These are phyloP conservation scores for Erpetoichthys calabaricus DNA, from an alignment of 2,797 vertebrate species.

Conservation along the genomic window DNA sequence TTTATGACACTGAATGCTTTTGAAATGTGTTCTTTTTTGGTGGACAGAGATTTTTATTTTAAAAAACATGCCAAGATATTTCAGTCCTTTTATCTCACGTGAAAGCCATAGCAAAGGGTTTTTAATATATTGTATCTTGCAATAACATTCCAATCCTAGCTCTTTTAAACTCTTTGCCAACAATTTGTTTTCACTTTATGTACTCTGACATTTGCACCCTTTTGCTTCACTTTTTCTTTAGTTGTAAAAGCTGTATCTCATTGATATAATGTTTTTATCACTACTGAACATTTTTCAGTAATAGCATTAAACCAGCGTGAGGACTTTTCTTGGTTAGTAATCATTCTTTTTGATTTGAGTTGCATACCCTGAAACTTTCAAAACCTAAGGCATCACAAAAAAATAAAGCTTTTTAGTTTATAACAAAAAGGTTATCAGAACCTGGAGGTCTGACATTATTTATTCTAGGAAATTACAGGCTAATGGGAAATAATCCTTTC, in stretches of 20 bases:
- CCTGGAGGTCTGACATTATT: not conserved
- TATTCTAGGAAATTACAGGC: not conserved
- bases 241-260: not conserved
- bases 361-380: too few relatives aligned
- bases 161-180: conserved; percentile 53
- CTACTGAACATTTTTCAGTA: not conserved
- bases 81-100: too few relatives aligned
- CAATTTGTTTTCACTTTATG: conserved; percentile 56
- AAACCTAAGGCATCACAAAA: too few relatives aligned
- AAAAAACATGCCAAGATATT: too few relatives aligned
- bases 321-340: not conserved
- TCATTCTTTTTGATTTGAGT: not conserved
- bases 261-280: not conserved
- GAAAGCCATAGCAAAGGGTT: too few relatives aligned
- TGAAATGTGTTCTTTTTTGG: too few relatives aligned
- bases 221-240: conserved; percentile 9
- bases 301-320: not conserved
- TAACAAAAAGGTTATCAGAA: not conserved
- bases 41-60: too few relatives aligned
- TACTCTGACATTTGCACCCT: conserved; percentile 42
- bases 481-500: too few relatives aligned
- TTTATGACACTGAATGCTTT: too few relatives aligned
- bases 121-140: conserved; percentile 30
- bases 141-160: conserved; percentile 59
- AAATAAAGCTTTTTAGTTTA: not conserved